Evolutionary conservation across 2,888 invertebrate genomes (phyloP), one percentile per base, ranked within the genome.

Genomic region (Hipparchia sbordonii): DNA sequence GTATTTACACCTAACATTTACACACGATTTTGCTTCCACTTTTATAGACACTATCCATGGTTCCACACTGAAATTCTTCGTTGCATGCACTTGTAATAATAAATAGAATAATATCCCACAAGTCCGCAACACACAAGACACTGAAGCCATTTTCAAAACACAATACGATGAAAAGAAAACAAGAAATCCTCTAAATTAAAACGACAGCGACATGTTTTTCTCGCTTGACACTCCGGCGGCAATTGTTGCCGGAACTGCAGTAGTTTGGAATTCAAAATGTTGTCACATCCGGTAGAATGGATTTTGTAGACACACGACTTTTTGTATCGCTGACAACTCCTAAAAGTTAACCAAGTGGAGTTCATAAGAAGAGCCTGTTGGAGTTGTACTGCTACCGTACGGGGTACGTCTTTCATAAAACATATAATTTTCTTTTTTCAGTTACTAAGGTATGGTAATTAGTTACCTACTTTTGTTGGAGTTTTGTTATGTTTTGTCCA

Each of bases 201-300:
- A 72, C 76, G 82, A 84, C 76, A 84, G 77, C 87, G 89, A 91
- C 91, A 92, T 92, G 81, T 89, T 91, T 86, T 82, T 79, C 77
- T 72, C 79, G 74, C 82, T 87, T 91, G 90, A 90, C 92, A 90
- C 84, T 86, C 85, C 85, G 87, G 89, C 90, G 89, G 89, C 85
- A 88, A 88, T 87, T 87, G 88, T 85, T 88, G 85, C 87, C 90
- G 91, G 91, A 90, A 91, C 88, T 89, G 89, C 89, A 82, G 89
- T 80, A 83, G 74, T 81, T 78, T 74, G 73, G 77, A 72, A 74
- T 78, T 76, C 71, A 79, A 73, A 80, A 77, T 82, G 82, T 79
- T 84, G 86, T 87, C 87, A 90, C 78, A 85, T 90, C 90, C 90
- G 88, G 85, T 51, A 45, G 12, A 63, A 8, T 33, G 6, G 52